Evolutionary conservation across 2,113 vertebrate genomes (phyloP), one percentile per base, ranked within the genome.

Genomic region (Silurus meridionalis): DNA sequence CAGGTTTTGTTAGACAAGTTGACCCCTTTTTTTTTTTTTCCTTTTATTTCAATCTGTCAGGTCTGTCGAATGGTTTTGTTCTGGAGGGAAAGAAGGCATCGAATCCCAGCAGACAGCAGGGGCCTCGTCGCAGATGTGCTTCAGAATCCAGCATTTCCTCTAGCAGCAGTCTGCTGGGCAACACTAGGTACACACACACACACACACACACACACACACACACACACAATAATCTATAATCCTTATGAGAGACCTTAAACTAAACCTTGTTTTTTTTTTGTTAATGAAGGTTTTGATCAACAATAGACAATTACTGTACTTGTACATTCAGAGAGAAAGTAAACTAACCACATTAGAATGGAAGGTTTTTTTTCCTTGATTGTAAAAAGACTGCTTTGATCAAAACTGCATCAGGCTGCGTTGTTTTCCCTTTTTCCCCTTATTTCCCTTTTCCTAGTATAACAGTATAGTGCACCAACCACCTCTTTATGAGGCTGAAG

Each of bases 61-160:
- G 96, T 89, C 94, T 98, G 75, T 94, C 97, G 53, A 97, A 98
- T 64, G 96, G 96, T 87, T 97, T 97, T 93, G 95, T 95, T 91
- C 93, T 95, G 66, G 92, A 94, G 23, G 93, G 92, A 88, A 94
- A 95, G 53, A 95, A 96, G 78, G 94, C 95, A 69, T 88, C 94
- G 0, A 88, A 93, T 92, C 92, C 92, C 1, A 94, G 94, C 83
- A 93, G 96, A 91, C 94, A 95, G 63, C 90, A 95, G 69, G 95
- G 98, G 85, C 96, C 96, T 72, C 95, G 98, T 10, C 94, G 97
- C 77, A 96, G 98, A 91, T 99, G 98, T 14, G 97, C 97, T 83
- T 99, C 98, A 0, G 98, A 99, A 93, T 99, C 98, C 83, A 98
- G 97, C 93, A 96, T 99, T 92, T 98, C 97, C 2, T 99, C 98